A percentile compares a stretch with the other conserved stretches of the same genome.
phyloP scores from a whole-genome alignment of 1,140 invertebrate genomes.

The Drosophila santomea region DNA sequence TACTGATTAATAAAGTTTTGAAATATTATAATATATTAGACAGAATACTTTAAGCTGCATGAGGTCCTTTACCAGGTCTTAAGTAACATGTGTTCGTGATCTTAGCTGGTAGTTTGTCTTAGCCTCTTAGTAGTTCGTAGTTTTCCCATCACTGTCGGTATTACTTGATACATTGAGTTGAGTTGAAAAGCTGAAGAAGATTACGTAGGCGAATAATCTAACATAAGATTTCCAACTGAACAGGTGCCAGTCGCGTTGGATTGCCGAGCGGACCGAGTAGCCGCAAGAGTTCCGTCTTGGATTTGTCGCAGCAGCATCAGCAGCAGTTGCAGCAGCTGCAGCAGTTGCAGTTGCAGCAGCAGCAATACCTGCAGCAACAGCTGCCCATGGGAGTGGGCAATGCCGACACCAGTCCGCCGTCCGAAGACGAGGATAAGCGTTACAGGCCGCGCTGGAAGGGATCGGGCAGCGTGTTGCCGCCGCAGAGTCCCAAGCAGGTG shows the following conservation, averaged over 20 bases:
- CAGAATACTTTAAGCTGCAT: not conserved
- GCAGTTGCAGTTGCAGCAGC: constrained; percentile 59
- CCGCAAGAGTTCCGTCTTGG: constrained; percentile 75
- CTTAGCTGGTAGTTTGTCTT: not conserved
- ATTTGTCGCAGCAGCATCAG: constrained; percentile 73
- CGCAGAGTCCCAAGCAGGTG: constrained; percentile 75
- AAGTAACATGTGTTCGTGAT: not conserved
- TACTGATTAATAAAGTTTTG: too few relatives aligned
- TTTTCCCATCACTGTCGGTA: constrained; percentile 48
- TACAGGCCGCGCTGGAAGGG: constrained; percentile 81
- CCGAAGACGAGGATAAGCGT: constrained; percentile 81
- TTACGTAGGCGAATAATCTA: not conserved
- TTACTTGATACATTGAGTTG: constrained; percentile 65
- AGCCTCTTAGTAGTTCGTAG: not conserved
- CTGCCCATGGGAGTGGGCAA: constrained; percentile 74
- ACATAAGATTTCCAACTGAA: not conserved
- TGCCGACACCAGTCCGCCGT: constrained; percentile 85
- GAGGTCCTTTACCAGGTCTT: not conserved
- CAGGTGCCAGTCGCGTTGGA: constrained; percentile 76
- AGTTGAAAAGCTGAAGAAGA: constrained; percentile 33
- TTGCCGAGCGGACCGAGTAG: constrained; percentile 78
- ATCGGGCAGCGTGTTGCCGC: constrained; percentile 82
- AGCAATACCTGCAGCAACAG: constrained; percentile 53
- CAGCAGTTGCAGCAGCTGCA: constrained; percentile 57
- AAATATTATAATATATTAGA: too few relatives aligned